Evolutionary conservation across 2,113 vertebrate genomes (phyloP), one percentile per base, ranked within the genome.

Genomic region (Neogobius melanostomus): DNA sequence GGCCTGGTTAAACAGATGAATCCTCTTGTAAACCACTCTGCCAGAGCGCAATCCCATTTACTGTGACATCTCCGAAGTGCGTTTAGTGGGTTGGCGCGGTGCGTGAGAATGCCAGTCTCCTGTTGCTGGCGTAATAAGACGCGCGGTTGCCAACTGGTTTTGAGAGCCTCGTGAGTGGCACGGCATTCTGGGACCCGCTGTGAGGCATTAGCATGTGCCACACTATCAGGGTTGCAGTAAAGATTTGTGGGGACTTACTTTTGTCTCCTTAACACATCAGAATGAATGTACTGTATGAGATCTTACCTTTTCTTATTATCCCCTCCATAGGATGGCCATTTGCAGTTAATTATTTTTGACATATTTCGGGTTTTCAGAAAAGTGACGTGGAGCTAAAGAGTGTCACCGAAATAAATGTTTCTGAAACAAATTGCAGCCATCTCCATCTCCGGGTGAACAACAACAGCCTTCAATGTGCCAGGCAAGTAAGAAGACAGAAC

Each of bases 81-180:
- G 77, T 87, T 84, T 74, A 80, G 70, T 87, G 73, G 28, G 28
- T 43, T 81, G 79, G 76, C 82, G 82, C 81, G 57, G 81, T 73
- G 6, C 75, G 82, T 84, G 56, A 78, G 69, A 87, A 88, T 87
- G 87, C 87, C 88, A 45, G 75, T 83, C 89, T 87, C 86, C 80
- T 84, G 89, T 87, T 82, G 80, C 77, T 67, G 80, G 79, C 81
- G 86, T 85, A 82, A 89, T 86, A 86, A 85, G 73, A 73, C 71
- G 54, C 66, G 69, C 75, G 16, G 78, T 64, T 79, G 86, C 88
- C 80, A 85, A 83, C 81, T 87, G 86, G 79, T 79, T 74, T 4
- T 75, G 73, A n/a, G 47, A 1, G 60, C 56, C 64, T 76, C 11
- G 47, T 51, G 17, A 81, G 79, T 47, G 59, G 63, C 46, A 70